phyloP scores from a whole-genome alignment of 2,888 invertebrate species.

The Acrobasis suavella region DNA sequence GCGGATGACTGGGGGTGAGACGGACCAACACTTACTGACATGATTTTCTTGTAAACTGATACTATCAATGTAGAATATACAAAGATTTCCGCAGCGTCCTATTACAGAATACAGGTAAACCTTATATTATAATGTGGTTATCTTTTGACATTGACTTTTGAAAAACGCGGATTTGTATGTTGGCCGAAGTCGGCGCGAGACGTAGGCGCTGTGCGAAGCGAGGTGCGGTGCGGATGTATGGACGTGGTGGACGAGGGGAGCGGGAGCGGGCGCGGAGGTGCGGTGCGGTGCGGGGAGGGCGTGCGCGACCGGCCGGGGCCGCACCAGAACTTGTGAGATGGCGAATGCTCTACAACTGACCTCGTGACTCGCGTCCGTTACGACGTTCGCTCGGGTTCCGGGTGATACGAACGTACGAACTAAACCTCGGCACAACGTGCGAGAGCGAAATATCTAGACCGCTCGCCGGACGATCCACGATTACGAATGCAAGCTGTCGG shows the following conservation, averaged over 20 bases:
- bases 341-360: constrained; percentile 81
- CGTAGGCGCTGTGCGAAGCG: constrained; percentile 34
- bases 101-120: constrained; percentile 1
- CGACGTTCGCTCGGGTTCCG: constrained; percentile 66
- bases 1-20: constrained; percentile 16
- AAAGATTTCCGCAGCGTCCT: constrained; percentile 4
- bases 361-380: constrained; percentile 69
- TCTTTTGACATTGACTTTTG: background rate
- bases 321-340: constrained; percentile 83
- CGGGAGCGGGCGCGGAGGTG: background rate
- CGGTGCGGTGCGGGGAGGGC: constrained; percentile 33
- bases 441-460: constrained; percentile 67
- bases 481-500: constrained; percentile 78
- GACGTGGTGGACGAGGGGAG: background rate
- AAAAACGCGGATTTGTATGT: constrained; percentile 26
- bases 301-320: constrained; percentile 48
- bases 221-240: constrained; percentile 28
- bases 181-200: constrained; percentile 27
- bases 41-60: constrained; percentile 3
- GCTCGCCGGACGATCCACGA: constrained; percentile 76
- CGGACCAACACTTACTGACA: constrained; percentile 2
- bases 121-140: background rate
- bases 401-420: constrained; percentile 61
- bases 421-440: constrained; percentile 62
- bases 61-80: background rate